Conservation (phyloP, 2,113 vertebrate genomes). For the Condylura cristata region DNA sequence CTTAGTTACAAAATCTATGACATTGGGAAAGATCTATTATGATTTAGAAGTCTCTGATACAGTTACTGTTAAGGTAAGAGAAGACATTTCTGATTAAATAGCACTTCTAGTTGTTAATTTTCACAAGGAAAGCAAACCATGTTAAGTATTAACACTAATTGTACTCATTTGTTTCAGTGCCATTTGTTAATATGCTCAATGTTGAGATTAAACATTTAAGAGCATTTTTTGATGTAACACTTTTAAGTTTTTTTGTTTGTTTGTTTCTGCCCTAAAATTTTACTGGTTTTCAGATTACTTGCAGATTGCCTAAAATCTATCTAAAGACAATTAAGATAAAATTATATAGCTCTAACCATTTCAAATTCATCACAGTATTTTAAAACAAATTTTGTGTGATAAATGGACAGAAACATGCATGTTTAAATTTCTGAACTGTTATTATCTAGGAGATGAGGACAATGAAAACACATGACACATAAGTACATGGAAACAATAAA, state of each 20-base stretch:
- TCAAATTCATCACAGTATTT: conserved; percentile 57
- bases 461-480: background rate
- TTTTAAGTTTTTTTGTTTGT: background rate
- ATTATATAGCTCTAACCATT: conserved; percentile 65
- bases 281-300: conserved; percentile 38
- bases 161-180: background rate
- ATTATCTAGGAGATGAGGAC: background rate
- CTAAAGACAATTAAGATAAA: conserved; percentile 57
- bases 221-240: conserved; percentile 3
- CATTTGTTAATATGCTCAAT: conserved; percentile 12
- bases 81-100: background rate
- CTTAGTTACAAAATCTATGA: background rate
- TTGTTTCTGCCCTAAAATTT: background rate
- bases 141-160: background rate
- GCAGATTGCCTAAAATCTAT: background rate
- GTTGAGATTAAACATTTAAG: conserved; percentile 53
- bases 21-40: background rate
- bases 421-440: conserved; percentile 4
- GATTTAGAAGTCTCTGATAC: background rate
- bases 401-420: conserved; percentile 18
- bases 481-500: background rate
- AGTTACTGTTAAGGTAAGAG: background rate
- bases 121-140: background rate
- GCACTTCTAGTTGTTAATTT: background rate
- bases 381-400: conserved; percentile 72